A percentile compares a stretch with the other conserved stretches of the same genome.
Evolutionary conservation across 2,113 vertebrate species (phyloP).

Genomic region (Cromileptes altivelis): DNA sequence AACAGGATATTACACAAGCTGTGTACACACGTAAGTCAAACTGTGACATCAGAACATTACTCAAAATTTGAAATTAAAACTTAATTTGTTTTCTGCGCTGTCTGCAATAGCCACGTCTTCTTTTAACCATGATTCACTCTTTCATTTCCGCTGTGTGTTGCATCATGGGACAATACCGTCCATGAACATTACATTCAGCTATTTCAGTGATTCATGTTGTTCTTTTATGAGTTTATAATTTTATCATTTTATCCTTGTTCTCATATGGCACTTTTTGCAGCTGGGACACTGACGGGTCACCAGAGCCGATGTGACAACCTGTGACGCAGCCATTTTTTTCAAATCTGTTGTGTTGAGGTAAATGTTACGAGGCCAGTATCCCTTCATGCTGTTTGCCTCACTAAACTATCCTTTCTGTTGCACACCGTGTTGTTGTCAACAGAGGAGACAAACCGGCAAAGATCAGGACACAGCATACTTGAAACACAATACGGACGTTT

Average conservation of each 20-base stretch:
- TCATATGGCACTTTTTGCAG: not conserved
- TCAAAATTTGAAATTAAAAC: not conserved
- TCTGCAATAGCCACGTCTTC: not conserved
- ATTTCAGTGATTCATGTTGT: not conserved
- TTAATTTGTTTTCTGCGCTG: not conserved
- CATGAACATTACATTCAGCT: not conserved
- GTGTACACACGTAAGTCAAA: not conserved
- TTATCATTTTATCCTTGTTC: not conserved
- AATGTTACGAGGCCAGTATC: not conserved
- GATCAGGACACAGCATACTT: slow-evolving; percentile 11
- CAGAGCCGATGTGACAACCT: not conserved
- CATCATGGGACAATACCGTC: not conserved
- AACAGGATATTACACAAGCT: not conserved
- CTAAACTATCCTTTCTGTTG: not conserved
- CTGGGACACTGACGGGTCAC: not conserved
- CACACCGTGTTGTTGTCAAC: not conserved
- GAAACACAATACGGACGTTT: slow-evolving; percentile 30
- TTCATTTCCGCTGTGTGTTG: not conserved
- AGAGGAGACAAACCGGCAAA: not conserved
- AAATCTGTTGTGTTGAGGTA: not conserved
- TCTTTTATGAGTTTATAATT: not conserved
- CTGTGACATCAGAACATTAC: not conserved
- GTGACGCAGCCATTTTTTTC: not conserved
- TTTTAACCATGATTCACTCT: not conserved
- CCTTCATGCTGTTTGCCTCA: not conserved